Base-by-base conservation (phyloP, 2,113 vertebrate species). In the Notothenia coriiceps region DNA sequence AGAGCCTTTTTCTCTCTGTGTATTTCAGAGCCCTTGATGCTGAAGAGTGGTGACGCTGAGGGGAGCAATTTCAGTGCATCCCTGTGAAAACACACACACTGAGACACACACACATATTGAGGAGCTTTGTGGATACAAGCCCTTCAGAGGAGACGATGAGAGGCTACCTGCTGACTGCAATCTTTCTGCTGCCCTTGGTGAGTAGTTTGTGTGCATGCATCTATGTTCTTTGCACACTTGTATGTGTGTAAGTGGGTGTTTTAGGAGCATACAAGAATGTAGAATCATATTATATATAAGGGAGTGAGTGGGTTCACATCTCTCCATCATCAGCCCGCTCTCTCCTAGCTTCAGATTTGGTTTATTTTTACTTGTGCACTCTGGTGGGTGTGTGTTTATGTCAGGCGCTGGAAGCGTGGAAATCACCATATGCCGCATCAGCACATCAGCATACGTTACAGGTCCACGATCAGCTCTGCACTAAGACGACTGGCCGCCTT, bases 111-210 rank as follows among this genome's bases (percentile, higher is more conserved):
- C 49, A 62, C 22, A 69, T 7, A 69, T 17, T 46, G 69, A 60
- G 68, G 70, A 62, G 55, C 62, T 57, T 73, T 76, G 59, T 72
- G 67, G 73, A 74, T 70, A 22, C 46, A 50, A 70, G 54, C 18
- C 9, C 82, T 66, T 88, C 80, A 65, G 66, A 6, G 66, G 77
- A 85, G 57, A 93, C 73, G 68, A 94, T 94, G 92, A 92, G 76
- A 85, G 86, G 77, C 84, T 88, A 61, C 91, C 81, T 94, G 90
- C 90, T 93, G 85, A 81, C 88, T 86, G 82, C 88, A 54, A 83
- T 93, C 68, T 65, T 94, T 60, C 84, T 94, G 79, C 79, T 93
- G 88, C 93, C 90, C 82, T 75, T 93, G 92, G 93, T 94, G 79
- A 93, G 88, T 88, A 61, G n/a, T 60, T 25, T 77, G 18, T 55